These are phyloP conservation scores for Hylaeus anthracinus DNA, from an alignment of 1,140 invertebrate species.

Conservation along the genomic window DNA sequence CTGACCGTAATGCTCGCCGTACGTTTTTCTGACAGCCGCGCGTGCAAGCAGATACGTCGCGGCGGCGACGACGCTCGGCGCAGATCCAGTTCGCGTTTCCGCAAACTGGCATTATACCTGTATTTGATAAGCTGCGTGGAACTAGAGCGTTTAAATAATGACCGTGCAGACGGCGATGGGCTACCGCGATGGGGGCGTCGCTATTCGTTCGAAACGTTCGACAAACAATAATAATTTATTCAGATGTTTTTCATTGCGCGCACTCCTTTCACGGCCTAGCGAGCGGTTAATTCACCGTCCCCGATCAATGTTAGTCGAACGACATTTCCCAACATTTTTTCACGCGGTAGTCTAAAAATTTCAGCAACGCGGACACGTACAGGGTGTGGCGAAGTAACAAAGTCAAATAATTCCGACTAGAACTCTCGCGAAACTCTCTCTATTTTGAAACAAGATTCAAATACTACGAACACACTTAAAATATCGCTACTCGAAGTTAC, in stretches of 20 bases:
- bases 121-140: conserved; percentile 74
- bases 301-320: conserved; percentile 32
- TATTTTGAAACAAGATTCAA: too few species aligned
- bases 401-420: too few species aligned
- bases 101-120: conserved; percentile 71
- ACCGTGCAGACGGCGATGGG: conserved; percentile 49
- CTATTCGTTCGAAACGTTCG: conserved; percentile 71
- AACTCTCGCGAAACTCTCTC: too few species aligned
- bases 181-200: conserved; percentile 60
- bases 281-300: conserved; percentile 51
- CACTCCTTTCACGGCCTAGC: conserved; percentile 47
- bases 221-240: conserved; percentile 79
- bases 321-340: conserved; percentile 6
- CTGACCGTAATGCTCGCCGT: conserved; percentile 58
- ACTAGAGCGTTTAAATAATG: conserved; percentile 74
- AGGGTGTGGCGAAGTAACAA: too few species aligned
- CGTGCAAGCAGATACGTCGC: conserved; percentile 41
- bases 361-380: too few species aligned
- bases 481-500: too few species aligned
- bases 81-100: conserved; percentile 67
- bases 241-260: conserved; percentile 73
- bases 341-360: neutral
- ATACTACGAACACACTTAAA: too few species aligned
- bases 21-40: conserved; percentile 59
- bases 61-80: conserved; percentile 37